Conservation (phyloP, 2,888 invertebrate species). For the Drosophila mettleri region DNA sequence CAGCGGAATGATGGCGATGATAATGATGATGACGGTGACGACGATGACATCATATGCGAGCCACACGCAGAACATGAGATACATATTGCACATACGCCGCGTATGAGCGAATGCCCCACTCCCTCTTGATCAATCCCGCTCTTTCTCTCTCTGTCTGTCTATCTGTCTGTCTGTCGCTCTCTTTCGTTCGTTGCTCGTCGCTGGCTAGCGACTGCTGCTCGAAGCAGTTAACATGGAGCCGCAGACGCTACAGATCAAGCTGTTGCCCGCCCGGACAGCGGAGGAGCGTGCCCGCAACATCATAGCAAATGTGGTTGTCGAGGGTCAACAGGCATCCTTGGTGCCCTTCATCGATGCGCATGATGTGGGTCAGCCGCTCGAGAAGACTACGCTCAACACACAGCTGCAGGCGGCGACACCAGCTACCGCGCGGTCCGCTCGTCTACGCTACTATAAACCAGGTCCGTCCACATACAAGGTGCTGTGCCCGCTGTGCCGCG, state of each 20-base stretch:
- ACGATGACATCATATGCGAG: constrained; percentile 60
- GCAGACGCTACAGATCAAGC: constrained; percentile 71
- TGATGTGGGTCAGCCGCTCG: constrained; percentile 26
- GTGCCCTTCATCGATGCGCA: constrained; percentile 81
- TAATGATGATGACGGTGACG: constrained; percentile 10
- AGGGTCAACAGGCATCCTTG: constrained; percentile 52
- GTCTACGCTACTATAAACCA: constrained; percentile 79
- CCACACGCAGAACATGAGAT: constrained; percentile 4
- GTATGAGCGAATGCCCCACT: constrained; percentile 8
- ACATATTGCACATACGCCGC: constrained; percentile 36
- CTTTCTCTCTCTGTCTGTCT: constrained; percentile 6
- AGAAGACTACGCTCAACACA: constrained; percentile 44
- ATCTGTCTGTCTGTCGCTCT: background rate
- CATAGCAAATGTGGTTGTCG: constrained; percentile 78
- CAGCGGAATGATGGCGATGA: constrained; percentile 18
- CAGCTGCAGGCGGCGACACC: constrained; percentile 35
- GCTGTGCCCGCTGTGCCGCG: constrained; percentile 82
- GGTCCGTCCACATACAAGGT: constrained; percentile 82
- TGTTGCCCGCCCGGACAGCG: constrained; percentile 73
- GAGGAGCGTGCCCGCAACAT: constrained; percentile 80
- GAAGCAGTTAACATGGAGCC: constrained; percentile 64
- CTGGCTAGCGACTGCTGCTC: constrained; percentile 7
- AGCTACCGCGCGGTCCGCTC: constrained; percentile 21
- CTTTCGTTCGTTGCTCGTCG: background rate
- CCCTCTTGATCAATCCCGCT: background rate